Base-by-base conservation (phyloP, 2,797 vertebrate genomes). In the Prunella strophiata region DNA sequence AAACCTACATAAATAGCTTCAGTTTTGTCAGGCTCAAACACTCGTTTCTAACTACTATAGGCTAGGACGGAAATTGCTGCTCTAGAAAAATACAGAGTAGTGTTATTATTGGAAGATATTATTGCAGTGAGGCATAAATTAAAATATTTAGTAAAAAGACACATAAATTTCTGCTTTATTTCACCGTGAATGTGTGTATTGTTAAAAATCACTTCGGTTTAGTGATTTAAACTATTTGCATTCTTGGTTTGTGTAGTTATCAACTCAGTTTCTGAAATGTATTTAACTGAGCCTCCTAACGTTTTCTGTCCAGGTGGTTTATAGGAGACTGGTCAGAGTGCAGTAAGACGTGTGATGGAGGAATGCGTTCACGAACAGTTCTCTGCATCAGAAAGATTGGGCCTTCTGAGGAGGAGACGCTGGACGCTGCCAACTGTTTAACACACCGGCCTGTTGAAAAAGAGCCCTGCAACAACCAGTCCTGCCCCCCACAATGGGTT, bases 251-350 rank as follows among this genome's bases (percentile, higher is more conserved):
- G 21, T 82, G n/a, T 13, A 34, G 3, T 75, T 62, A 25, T 34
- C 66, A 62, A 0, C 12, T 43, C 23, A 11, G 5, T 70, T 88
- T 80, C 38, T 91, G 58, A 91, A 88, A 66, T 72, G 14, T 26
- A 19, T 87, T 85, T 93, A 70, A 75, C 71, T 79, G 55, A 92
- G 21, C 61, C 77, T 95, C 77, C 82, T 71, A 57, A 79, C n/a
- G 29, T 77, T 94, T 57, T 81, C 80, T 72, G 0, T 93, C 18
- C 97, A 99, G 99, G 92, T 99, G 99, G 99, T 99, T 99, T 95
- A 99, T 99, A 25, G 99, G 99, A 13, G 99, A 99, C 96, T 99
- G 99, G 99, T 98, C 99, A 6, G 99, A 99, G 91, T 99, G 99
- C 90, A 99, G 98, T 75, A 99, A 99, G 98, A 99, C 99, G 2